Evolutionary conservation across 2,888 invertebrate genomes (phyloP).

Genomic region (Agonopterix heracliana): DNA sequence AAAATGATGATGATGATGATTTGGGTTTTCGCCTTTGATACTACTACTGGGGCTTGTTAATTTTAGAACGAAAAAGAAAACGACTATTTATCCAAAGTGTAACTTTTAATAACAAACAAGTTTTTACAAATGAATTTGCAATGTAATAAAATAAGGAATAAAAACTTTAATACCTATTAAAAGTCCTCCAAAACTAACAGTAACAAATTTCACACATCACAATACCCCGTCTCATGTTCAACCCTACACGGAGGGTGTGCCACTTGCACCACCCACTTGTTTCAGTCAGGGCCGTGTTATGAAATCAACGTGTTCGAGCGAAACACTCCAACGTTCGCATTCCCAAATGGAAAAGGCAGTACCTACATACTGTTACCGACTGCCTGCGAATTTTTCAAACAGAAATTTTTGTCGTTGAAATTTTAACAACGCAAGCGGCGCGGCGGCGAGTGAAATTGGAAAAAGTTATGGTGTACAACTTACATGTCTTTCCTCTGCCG

Average conservation of each 20-base stretch:
- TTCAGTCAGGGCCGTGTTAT: slow-evolving; percentile 68
- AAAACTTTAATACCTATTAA: no score
- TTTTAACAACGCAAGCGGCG: slow-evolving; percentile 45
- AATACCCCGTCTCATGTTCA: neutral
- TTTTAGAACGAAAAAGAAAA: no score
- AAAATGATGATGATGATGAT: no score
- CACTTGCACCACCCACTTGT: slow-evolving; percentile 72
- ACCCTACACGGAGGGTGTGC: slow-evolving; percentile 36
- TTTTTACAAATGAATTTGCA: no score
- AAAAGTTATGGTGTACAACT: slow-evolving; percentile 56
- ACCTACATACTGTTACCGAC: slow-evolving; percentile 32
- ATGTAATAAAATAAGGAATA: no score
- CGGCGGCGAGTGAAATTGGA: slow-evolving; percentile 33
- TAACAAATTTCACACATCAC: no score
- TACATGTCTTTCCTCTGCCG: slow-evolving; percentile 73
- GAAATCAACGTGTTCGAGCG: slow-evolving; percentile 76
- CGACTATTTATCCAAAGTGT: no score
- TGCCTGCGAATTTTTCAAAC: slow-evolving; percentile 62
- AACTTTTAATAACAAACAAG: no score
- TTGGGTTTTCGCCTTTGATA: slow-evolving; percentile 14
- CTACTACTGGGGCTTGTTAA: neutral
- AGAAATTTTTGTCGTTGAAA: slow-evolving; percentile 47
- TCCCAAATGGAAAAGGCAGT: slow-evolving; percentile 63
- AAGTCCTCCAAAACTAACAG: no score
- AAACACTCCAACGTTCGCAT: slow-evolving; percentile 59